These are phyloP conservation scores for Cygnus atratus DNA, from an alignment of 2,113 vertebrate genomes.

Conservation along the genomic window DNA sequence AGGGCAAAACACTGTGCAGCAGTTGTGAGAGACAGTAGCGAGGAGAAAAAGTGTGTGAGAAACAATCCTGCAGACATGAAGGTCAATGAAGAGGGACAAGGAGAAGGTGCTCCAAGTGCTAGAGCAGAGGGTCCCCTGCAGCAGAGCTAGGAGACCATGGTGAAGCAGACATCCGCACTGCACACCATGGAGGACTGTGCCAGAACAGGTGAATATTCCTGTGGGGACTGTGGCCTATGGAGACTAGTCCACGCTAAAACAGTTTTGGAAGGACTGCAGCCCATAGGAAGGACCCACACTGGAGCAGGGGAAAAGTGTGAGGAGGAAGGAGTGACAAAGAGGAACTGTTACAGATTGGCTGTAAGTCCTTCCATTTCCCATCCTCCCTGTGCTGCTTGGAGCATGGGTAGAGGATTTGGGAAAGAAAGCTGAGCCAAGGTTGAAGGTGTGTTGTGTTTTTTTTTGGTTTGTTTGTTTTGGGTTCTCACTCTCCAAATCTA, in stretches of 20 bases:
- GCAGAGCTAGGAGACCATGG: neutral
- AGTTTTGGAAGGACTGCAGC: neutral
- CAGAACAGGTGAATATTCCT: neutral
- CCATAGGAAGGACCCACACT: neutral
- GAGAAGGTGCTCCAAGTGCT: neutral
- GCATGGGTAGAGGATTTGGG: neutral
- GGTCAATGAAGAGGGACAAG: neutral
- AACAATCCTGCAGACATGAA: neutral
- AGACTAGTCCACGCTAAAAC: neutral
- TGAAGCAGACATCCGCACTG: neutral
- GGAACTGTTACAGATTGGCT: neutral
- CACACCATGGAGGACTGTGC: rapidly evolving
- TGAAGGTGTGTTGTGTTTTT: neutral
- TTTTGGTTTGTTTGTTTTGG: neutral
- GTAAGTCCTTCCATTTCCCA: neutral
- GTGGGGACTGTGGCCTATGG: neutral
- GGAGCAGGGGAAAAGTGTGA: neutral
- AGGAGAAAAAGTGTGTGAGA: neutral
- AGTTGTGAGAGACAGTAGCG: neutral
- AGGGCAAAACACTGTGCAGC: neutral
- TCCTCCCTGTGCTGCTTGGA: neutral
- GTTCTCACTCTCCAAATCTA: neutral
- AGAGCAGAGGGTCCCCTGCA: neutral
- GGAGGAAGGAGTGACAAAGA: neutral
- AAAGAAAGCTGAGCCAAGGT: neutral